Conservation (phyloP, 2,797 vertebrate genomes). For the Epinephelus awoara region DNA sequence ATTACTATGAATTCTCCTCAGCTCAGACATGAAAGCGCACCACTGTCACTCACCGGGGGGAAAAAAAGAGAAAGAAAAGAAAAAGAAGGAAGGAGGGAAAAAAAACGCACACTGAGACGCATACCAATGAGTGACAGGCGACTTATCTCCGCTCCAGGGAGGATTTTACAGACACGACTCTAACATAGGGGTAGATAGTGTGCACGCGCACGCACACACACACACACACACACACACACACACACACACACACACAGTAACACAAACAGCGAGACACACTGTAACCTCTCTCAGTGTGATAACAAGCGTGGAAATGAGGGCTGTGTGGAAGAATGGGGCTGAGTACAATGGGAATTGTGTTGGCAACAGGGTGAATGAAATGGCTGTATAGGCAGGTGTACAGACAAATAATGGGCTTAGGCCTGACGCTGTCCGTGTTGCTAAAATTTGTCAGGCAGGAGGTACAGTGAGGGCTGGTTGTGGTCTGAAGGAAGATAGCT, state of each 20-base stretch:
- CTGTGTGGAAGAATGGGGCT: constrained; percentile 75
- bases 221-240: constrained; percentile 28
- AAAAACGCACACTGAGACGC: constrained; percentile 76
- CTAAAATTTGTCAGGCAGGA: constrained; percentile 59
- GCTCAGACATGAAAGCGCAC: constrained; percentile 86
- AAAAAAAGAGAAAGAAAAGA: constrained; percentile 46
- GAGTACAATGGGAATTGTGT: constrained; percentile 79
- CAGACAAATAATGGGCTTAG: constrained; percentile 64
- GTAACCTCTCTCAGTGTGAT: constrained; percentile 78
- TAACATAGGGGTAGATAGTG: constrained; percentile 81
- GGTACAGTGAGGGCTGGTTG: constrained; percentile 22
- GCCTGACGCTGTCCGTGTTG: constrained; percentile 62
- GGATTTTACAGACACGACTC: constrained; percentile 84
- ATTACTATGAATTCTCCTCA: constrained; percentile 89
- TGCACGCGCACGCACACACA: constrained; percentile 22
- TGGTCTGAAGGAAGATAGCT: not conserved
- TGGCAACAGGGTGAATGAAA: constrained; percentile 65
- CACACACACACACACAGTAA: constrained; percentile 37
- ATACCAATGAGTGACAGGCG: constrained; percentile 84
- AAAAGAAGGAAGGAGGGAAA: constrained; percentile 46
- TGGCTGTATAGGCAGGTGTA: constrained; percentile 71
- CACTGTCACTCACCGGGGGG: constrained; percentile 81
- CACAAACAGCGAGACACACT: constrained; percentile 67
- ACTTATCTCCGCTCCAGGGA: constrained; percentile 83
- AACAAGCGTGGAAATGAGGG: constrained; percentile 82